phyloP scores from a whole-genome alignment of 2,797 vertebrate species.

The Apogon talboti region DNA sequence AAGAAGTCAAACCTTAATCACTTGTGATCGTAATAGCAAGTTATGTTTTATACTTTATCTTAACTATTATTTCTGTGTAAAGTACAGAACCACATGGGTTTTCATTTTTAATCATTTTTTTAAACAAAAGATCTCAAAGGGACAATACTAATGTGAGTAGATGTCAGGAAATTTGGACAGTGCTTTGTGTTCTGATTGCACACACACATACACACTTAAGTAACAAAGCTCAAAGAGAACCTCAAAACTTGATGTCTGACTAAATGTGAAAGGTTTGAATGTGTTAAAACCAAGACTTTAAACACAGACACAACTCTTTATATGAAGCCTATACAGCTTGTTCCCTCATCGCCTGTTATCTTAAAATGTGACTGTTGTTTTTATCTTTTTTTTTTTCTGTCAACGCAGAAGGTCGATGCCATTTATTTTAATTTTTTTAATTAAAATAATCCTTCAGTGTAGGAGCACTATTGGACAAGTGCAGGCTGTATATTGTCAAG shows the following conservation, averaged over 20 bases:
- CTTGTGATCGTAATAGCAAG: constrained; percentile 79
- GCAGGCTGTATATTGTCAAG: not conserved
- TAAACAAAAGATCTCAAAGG: constrained; percentile 67
- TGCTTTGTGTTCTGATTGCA: constrained; percentile 44
- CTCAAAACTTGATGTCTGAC: constrained; percentile 52
- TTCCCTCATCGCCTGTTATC: constrained; percentile 21
- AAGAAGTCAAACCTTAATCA: constrained; percentile 77
- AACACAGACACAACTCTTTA: constrained; percentile 34
- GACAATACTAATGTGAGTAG: constrained; percentile 52
- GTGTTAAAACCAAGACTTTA: constrained; percentile 43
- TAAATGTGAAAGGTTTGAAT: constrained; percentile 75
- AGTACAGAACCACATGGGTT: constrained; percentile 62
- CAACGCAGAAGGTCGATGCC: constrained; percentile 11
- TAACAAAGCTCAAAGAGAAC: constrained; percentile 45
- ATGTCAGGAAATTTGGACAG: constrained; percentile 38
- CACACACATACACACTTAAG: too few species aligned
- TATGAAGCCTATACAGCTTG: constrained; percentile 25
- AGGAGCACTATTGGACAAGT: not conserved
- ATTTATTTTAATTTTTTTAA: not conserved
- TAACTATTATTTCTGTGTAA: constrained; percentile 72
- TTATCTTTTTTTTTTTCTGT: constrained; percentile 17
- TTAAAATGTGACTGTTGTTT: constrained; percentile 38
- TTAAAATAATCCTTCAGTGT: not conserved
- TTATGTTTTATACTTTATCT: constrained; percentile 79
- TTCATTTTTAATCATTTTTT: constrained; percentile 58